These are phyloP conservation scores for Electrona antarctica DNA, from an alignment of 2,113 vertebrate genomes.

Conservation along the genomic window DNA sequence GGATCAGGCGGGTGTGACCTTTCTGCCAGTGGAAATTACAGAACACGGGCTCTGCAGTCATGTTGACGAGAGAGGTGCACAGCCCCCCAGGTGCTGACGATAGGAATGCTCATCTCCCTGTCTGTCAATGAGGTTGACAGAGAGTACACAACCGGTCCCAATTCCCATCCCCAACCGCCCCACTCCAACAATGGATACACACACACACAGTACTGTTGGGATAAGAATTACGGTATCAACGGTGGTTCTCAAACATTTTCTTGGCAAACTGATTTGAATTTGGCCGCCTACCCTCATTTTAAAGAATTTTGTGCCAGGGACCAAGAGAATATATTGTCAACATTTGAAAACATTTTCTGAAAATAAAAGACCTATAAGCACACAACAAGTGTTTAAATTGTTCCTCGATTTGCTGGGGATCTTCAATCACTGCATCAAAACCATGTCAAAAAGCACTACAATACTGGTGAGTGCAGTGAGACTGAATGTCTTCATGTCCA, in stretches of 20 bases:
- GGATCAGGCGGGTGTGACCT: constrained; percentile 57
- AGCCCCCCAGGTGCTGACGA: constrained; percentile 25
- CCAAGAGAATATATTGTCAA: too few species aligned
- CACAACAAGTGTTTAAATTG: too few species aligned
- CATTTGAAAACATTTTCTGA: too few species aligned
- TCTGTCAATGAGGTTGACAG: constrained; percentile 32
- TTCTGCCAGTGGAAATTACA: constrained; percentile 66
- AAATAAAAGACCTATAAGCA: constrained; percentile 3
- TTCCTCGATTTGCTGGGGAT: too few species aligned
- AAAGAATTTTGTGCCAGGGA: too few species aligned
- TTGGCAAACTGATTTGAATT: too few species aligned
- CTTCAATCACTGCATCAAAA: background rate
- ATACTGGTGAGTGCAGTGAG: background rate
- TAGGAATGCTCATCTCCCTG: constrained; percentile 33
- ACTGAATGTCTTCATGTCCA: too few species aligned
- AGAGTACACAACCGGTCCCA: background rate
- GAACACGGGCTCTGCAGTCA: constrained; percentile 27
- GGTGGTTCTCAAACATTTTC: too few species aligned
- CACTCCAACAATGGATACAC: constrained; percentile 13
- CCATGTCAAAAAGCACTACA: too few species aligned
- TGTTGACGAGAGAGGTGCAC: constrained; percentile 36
- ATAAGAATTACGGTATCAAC: too few species aligned
- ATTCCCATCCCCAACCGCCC: too few species aligned
- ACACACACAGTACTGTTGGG: background rate
- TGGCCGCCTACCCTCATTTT: too few species aligned